Evolutionary conservation across 2,113 vertebrate genomes (phyloP), one percentile per base, ranked within the genome.

Genomic region (Seriola aureovittata): DNA sequence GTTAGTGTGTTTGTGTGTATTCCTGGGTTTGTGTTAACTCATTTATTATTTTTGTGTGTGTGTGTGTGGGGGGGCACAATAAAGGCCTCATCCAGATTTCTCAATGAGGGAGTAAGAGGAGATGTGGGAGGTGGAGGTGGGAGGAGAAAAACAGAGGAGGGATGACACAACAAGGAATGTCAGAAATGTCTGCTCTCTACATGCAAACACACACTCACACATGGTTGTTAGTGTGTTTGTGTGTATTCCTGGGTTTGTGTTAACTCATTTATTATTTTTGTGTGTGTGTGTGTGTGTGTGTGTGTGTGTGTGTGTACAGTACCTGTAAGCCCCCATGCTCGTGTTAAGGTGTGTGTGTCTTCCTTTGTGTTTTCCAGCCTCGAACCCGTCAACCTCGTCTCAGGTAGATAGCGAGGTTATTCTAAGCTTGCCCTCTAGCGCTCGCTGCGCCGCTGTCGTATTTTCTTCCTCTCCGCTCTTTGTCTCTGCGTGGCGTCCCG

Each of bases 381-480:
- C 17, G 64, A 89, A 93, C 88, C 86, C 68, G 10, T 79, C 85
- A 78, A 87, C 84, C 86, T 81, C 36, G 8, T 75, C 85, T 88
- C 88, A 87, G 91, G 78, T 90, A 67, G 71, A 83, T 64, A 5
- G 25, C 16, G 11, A 77, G 86, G 89, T 87, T 81, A 80, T 90
- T 88, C 68, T 89, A 82, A 89, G 85, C 89, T 71, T 85, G 84
- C 85, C 86, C 87, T 82, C 29, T 88, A 78, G 89, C 84, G 14
- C 83, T 86, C 46, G 16, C 80, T 11, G 63, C 70, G 57, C 74
- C 4, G 12, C 71, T 11, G 76, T 68, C 40, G 72, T 85, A 82
- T 91, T 92, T 70, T 87, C 84, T 93, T 92, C 87, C 87, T 64
- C 34, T n/a, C 50, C 42, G 19, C 82, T 89, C 84, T 88, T 92